phyloP scores from a whole-genome alignment of 1,140 invertebrate genomes.

The Meloidogyne chitwoodi region DNA sequence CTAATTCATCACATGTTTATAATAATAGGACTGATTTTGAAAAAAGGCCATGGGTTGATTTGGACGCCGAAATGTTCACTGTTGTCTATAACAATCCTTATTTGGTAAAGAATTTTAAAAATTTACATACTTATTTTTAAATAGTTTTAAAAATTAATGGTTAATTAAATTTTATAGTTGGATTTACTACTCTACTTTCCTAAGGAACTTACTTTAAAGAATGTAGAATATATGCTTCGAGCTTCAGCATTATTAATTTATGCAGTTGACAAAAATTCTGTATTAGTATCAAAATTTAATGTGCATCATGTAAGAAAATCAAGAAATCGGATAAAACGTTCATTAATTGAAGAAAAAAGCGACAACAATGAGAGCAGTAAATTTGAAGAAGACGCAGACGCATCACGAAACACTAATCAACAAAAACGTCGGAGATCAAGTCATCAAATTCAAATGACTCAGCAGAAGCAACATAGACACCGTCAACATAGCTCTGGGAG shows the following conservation, averaged over 20 bases:
- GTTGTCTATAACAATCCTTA: not conserved
- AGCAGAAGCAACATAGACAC: conserved; percentile 5
- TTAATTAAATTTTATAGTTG: not conserved
- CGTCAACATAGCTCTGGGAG: conserved; percentile 31
- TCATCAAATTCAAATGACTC: not conserved
- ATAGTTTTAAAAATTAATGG: too few species aligned
- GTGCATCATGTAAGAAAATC: not conserved
- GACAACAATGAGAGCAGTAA: not conserved
- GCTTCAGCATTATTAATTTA: conserved; percentile 19
- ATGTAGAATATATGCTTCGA: not conserved
- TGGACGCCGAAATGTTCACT: not conserved
- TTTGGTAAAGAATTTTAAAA: too few species aligned
- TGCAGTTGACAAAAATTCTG: not conserved
- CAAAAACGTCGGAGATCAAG: conserved; percentile 24
- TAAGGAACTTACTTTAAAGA: not conserved
- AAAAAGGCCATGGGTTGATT: not conserved
- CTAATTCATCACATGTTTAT: not conserved
- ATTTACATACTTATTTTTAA: too few species aligned
- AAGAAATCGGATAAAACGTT: not conserved
- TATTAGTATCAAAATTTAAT: not conserved
- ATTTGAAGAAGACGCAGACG: conserved; percentile 5
- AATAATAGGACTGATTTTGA: not conserved
- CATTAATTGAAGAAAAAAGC: conserved; percentile 11
- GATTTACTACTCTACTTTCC: not conserved
- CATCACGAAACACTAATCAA: conserved; percentile 2